Evolutionary conservation across 2,797 vertebrate genomes (phyloP), one percentile per base, ranked within the genome.

Genomic region (Ibycter americanus): DNA sequence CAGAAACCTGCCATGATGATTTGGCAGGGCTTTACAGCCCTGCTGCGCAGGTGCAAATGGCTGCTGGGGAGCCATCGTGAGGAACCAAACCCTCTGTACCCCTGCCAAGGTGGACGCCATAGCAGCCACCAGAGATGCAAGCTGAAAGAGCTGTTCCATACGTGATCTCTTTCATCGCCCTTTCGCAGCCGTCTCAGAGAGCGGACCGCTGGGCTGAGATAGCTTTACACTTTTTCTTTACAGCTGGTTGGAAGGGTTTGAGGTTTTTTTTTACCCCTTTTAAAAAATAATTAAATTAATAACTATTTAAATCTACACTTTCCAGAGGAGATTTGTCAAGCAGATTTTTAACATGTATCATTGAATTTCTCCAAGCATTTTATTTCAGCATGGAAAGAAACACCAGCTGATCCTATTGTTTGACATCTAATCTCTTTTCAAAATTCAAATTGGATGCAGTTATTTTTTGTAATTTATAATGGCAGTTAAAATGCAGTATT

Each of bases 131-230:
- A 4, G 73, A 70, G 89, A 44, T 34, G 58, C 0, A 4, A 49
- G 68, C 79, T 55, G 80, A 44, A 80, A 42, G 74, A 55, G 71
- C 89, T 51, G 58, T 62, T 91, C 82, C 77, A 10, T 70, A 40
- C 11, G 1, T 55, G 77, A 89, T 73, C 94, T 95, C 91, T 96
- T 93, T 96, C 94, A 90, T 91, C 94, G 0, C 91, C 66, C 79
- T 67, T 91, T 7, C 4, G 0, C 3, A 2, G 70, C 68, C 85
- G 58, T 86, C 83, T 66, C 34, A 0, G 42, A 83, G 81, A 91
- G 51, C 38, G 9, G 42, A 65, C 87, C 91, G 82, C 73, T 91
- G 93, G 3, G 38, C 80, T 55, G 46, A 94, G 56, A 72, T 70
- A 78, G 38, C 59, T 87, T 95, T 86, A 49, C 17, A 6, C 74